These are phyloP conservation scores for Epinephelus lanceolatus DNA, from an alignment of 2,113 vertebrate species.

Conservation along the genomic window DNA sequence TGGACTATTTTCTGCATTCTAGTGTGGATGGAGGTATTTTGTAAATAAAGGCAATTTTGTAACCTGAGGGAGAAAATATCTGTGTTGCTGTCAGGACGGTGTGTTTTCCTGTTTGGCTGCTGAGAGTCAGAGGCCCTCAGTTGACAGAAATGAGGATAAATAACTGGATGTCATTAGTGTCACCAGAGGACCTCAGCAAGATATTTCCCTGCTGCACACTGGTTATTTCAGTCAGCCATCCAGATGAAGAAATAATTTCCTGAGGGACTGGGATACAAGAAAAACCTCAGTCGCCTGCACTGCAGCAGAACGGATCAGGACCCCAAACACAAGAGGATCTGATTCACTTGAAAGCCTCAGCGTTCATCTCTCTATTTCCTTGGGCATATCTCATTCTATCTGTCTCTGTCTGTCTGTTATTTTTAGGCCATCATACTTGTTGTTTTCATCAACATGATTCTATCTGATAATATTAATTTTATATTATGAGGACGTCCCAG, in stretches of 20 bases:
- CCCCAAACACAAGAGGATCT: neutral
- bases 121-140: neutral
- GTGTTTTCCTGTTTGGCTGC: neutral
- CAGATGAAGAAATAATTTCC: constrained; percentile 6
- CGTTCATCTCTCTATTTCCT: neutral
- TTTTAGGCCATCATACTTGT: neutral
- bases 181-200: neutral
- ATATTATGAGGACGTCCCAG: no score
- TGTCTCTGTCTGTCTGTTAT: no score
- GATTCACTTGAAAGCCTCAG: neutral
- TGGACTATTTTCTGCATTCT: no score
- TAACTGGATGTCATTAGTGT: neutral
- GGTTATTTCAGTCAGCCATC: constrained; percentile 1
- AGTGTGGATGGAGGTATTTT: no score
- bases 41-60: no score
- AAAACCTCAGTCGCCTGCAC: neutral
- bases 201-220: no score
- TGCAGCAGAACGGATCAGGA: neutral
- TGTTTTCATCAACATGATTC: no score
- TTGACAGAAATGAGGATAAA: neutral
- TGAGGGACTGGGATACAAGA: neutral
- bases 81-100: neutral
- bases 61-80: no score
- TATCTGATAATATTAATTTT: no score
- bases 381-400: neutral